Evolutionary conservation across 1,140 invertebrate genomes (phyloP).

Genomic region (Holotrichia oblita): DNA sequence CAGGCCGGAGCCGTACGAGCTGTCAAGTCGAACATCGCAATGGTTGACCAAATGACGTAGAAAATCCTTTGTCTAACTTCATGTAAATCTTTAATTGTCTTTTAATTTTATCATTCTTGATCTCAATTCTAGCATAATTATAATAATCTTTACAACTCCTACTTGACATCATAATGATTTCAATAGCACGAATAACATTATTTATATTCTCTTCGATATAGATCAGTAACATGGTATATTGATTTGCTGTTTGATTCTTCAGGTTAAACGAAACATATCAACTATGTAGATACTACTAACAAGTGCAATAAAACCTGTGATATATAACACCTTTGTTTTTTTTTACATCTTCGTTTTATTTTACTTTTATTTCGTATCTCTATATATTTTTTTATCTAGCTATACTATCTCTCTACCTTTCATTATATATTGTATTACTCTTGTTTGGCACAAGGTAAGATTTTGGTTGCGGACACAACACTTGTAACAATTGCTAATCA

Average conservation of each 20-base stretch:
- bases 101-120: background rate
- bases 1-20: no score
- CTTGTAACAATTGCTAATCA: background rate
- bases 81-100: background rate
- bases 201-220: slow-evolving; percentile 37
- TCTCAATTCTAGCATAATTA: background rate
- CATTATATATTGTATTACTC: slow-evolving; percentile 37
- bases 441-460: slow-evolving; percentile 42
- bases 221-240: slow-evolving; percentile 42
- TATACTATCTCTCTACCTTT: slow-evolving; percentile 33
- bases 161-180: background rate
- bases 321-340: slow-evolving; percentile 48
- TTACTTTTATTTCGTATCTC: slow-evolving; percentile 40
- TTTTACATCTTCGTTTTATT: slow-evolving; percentile 45
- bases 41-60: no score
- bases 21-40: no score
- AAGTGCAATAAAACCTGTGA: slow-evolving; percentile 57
- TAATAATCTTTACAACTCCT: background rate
- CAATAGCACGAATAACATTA: background rate
- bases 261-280: slow-evolving; percentile 7
- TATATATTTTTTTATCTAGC: background rate
- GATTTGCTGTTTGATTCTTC: slow-evolving; percentile 33
- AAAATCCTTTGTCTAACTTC: background rate
- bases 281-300: slow-evolving; percentile 42
- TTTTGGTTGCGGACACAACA: slow-evolving; percentile 30